Percentiles rank a stretch among this genome's conserved stretches.
Conservation (phyloP, 2,113 vertebrate species). For the Todiramphus saurophagus region DNA sequence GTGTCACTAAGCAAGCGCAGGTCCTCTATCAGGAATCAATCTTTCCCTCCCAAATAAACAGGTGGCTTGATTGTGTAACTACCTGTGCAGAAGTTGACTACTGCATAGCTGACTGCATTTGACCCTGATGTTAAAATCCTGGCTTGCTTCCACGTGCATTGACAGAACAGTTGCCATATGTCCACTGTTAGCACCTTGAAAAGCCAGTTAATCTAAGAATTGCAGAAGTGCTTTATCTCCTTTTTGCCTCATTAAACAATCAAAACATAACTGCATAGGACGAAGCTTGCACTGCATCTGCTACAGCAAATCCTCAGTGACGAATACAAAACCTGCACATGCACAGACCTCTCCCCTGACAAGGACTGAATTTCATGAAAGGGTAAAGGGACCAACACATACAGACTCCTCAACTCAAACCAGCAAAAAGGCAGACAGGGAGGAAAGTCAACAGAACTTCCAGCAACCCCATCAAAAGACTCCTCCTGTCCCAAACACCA, state of each 20-base stretch:
- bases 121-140: slow-evolving; percentile 48
- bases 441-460: background rate
- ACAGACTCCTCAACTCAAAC: background rate
- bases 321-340: background rate
- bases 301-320: background rate
- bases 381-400: background rate
- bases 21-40: slow-evolving; percentile 41
- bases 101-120: slow-evolving; percentile 53
- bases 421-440: background rate
- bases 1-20: slow-evolving; percentile 27
- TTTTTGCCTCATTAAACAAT: slow-evolving; percentile 66
- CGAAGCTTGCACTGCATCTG: slow-evolving; percentile 48
- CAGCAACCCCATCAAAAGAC: background rate
- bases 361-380: background rate
- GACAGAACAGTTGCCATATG: slow-evolving; percentile 49
- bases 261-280: slow-evolving; percentile 43
- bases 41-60: slow-evolving; percentile 11
- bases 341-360: background rate
- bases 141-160: slow-evolving; percentile 30
- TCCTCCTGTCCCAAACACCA: background rate
- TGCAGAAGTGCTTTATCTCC: slow-evolving; percentile 61
- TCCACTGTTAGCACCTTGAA: slow-evolving; percentile 48
- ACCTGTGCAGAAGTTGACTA: slow-evolving; percentile 9
- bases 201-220: slow-evolving; percentile 56
- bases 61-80: slow-evolving; percentile 38